A percentile compares a stretch with the other conserved stretches of the same genome.
phyloP scores from a whole-genome alignment of 2,113 vertebrate genomes.

The Orthonyx spaldingii region DNA sequence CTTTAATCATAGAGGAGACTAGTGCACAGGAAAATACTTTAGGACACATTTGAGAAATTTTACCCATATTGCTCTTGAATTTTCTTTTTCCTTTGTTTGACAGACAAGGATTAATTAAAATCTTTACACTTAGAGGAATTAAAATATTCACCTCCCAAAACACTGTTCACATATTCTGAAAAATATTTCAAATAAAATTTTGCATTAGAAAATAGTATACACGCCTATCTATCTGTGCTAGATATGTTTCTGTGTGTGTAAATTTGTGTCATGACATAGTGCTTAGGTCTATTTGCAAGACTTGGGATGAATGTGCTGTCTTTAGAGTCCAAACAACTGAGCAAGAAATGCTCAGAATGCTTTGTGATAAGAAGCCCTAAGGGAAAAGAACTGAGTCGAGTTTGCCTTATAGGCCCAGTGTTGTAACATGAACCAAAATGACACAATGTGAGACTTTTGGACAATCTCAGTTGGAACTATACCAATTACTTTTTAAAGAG shows the following conservation, averaged over 20 bases:
- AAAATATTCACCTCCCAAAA: neutral
- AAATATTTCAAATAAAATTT: neutral
- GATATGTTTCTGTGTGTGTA: neutral
- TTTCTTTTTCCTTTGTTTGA: neutral
- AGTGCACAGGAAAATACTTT: neutral
- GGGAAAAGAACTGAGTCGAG: neutral
- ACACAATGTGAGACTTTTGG: neutral
- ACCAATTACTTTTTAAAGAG: neutral
- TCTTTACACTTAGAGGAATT: neutral
- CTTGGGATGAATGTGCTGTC: neutral
- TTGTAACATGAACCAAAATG: neutral
- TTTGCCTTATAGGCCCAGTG: neutral
- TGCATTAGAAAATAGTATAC: neutral
- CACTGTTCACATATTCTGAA: neutral
- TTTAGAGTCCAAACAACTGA: neutral
- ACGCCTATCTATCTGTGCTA: neutral
- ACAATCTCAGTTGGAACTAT: neutral
- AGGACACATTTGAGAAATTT: neutral
- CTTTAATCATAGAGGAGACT: neutral
- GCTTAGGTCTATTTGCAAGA: neutral
- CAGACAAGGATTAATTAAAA: neutral
- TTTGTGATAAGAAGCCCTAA: neutral
- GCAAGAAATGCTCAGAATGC: neutral
- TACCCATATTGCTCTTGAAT: neutral
- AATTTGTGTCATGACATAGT: neutral